phyloP scores from a whole-genome alignment of 2,113 vertebrate species.

The Crotophaga sulcirostris region DNA sequence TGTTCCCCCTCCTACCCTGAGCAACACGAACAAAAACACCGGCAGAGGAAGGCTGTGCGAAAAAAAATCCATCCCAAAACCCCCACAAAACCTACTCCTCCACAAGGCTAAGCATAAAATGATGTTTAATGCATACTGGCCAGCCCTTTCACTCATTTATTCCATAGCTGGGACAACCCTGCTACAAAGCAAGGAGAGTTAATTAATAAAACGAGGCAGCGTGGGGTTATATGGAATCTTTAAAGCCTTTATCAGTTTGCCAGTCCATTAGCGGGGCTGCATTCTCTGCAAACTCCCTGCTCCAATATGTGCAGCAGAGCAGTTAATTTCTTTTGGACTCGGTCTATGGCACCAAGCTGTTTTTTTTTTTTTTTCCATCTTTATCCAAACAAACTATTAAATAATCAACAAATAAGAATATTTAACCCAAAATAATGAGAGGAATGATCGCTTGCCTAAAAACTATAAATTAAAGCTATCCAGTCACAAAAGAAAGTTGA shows the following conservation, averaged over 20 bases:
- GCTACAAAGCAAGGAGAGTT: conserved; percentile 56
- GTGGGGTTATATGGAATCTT: conserved; percentile 75
- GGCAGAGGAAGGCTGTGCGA: neutral
- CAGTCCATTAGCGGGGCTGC: conserved; percentile 73
- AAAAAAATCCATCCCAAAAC: neutral
- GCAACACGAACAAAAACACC: neutral
- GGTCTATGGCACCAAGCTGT: conserved; percentile 75
- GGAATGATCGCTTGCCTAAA: conserved; percentile 43
- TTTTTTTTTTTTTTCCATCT: conserved; percentile 57
- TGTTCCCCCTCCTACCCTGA: neutral
- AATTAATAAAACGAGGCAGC: conserved; percentile 73
- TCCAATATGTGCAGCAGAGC: conserved; percentile 81
- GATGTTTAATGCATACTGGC: conserved; percentile 31
- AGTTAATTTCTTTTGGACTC: conserved; percentile 85
- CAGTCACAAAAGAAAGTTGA: conserved; percentile 73
- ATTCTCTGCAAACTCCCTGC: conserved; percentile 72
- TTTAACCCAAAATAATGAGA: conserved; percentile 71
- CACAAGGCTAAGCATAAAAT: neutral
- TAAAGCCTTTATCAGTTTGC: conserved; percentile 75
- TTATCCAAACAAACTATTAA: conserved; percentile 75
- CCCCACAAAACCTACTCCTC: neutral
- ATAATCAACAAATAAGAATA: conserved; percentile 70
- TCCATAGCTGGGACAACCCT: conserved; percentile 12
- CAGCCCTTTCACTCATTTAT: conserved; percentile 26
- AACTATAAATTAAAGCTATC: conserved; percentile 73